phyloP scores from a whole-genome alignment of 2,113 vertebrate genomes.

The Ceratotherium simum region DNA sequence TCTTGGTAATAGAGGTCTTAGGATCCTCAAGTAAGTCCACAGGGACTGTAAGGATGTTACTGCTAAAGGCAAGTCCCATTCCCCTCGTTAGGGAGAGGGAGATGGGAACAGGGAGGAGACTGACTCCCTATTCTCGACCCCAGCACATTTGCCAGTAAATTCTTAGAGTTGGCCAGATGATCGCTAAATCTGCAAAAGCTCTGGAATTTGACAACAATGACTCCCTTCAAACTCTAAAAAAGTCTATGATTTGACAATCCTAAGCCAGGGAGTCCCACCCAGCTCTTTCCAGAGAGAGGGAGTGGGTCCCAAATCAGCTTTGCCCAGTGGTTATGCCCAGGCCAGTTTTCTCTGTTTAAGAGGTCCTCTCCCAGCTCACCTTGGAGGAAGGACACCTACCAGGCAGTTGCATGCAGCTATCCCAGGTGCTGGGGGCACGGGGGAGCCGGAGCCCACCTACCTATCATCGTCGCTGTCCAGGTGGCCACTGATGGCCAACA shows the following conservation, averaged over 20 bases:
- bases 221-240: conserved; percentile 64
- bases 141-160: conserved; percentile 3
- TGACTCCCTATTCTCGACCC: background rate
- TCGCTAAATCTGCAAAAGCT: conserved; percentile 67
- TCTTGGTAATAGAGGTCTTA: background rate
- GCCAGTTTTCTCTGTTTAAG: background rate
- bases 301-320: background rate
- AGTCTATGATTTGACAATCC: conserved; percentile 50
- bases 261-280: conserved; percentile 52
- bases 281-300: conserved; percentile 29
- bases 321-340: background rate
- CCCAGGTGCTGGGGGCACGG: background rate
- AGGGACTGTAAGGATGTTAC: background rate
- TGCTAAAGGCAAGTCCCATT: background rate
- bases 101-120: background rate
- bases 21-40: background rate
- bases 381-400: background rate
- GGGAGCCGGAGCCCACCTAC: conserved; percentile 69
- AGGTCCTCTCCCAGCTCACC: background rate
- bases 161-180: conserved; percentile 54
- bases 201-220: conserved; percentile 72
- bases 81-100: background rate
- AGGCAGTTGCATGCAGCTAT: background rate
- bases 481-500: conserved; percentile 86
- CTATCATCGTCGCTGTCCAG: conserved; percentile 88